phyloP scores from a whole-genome alignment of 2,888 invertebrate genomes.

The Smittia aterrima region DNA sequence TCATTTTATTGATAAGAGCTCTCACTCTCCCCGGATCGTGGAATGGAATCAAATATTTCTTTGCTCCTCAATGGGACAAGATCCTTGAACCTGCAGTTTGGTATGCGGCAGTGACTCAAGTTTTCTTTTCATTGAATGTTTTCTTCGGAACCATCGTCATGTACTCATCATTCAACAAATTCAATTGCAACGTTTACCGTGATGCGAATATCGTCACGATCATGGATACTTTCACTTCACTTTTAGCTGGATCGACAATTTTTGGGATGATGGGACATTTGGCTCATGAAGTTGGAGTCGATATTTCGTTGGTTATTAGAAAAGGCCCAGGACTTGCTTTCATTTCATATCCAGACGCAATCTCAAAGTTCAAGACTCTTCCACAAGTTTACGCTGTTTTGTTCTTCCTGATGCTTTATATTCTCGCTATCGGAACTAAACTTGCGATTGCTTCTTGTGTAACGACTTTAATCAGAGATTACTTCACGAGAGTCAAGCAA shows the following conservation, averaged over 20 bases:
- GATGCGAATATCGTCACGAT: conserved; percentile 60
- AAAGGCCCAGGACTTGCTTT: conserved; percentile 59
- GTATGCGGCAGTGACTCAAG: conserved; percentile 65
- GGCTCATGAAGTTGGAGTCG: conserved; percentile 56
- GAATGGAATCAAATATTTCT: conserved; percentile 63
- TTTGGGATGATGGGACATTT: conserved; percentile 60
- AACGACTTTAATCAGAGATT: conserved; percentile 55
- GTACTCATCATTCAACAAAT: conserved; percentile 63
- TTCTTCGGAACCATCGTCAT: conserved; percentile 62
- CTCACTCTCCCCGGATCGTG: conserved; percentile 61
- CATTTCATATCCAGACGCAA: conserved; percentile 59
- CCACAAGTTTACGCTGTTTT: conserved; percentile 57
- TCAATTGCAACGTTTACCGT: conserved; percentile 59
- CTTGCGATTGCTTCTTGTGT: conserved; percentile 55
- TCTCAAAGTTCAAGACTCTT: conserved; percentile 50
- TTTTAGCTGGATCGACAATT: conserved; percentile 60
- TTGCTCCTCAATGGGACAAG: conserved; percentile 64
- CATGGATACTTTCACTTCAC: conserved; percentile 59
- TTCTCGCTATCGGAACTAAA: conserved; percentile 58
- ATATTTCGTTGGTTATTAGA: conserved; percentile 56
- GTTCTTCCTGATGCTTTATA: conserved; percentile 60
- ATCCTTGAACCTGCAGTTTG: conserved; percentile 62
- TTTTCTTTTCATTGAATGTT: conserved; percentile 58
- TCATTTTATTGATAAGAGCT: conserved; percentile 62
- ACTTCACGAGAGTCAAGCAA: conserved; percentile 51